Evolutionary conservation across 2,888 invertebrate genomes (phyloP).

Genomic region (Callyntrura sp.): DNA sequence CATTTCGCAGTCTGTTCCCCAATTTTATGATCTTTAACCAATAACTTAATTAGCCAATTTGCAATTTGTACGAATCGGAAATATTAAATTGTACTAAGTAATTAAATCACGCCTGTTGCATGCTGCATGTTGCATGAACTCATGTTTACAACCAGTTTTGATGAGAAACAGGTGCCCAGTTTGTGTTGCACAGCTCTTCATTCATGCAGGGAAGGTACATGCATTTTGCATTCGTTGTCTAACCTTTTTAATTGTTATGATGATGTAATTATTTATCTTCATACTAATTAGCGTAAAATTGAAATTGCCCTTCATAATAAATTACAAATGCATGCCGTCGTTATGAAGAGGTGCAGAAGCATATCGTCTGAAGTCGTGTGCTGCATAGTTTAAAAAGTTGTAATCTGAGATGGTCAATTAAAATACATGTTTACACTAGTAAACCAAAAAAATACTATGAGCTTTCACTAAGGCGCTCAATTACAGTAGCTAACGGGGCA

Average conservation of each 20-base stretch:
- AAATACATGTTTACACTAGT: conserved; percentile 26
- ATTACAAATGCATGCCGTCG: not conserved
- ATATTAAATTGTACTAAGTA: too few species aligned
- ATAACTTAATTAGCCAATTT: too few species aligned
- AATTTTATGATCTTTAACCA: too few species aligned
- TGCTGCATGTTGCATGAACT: too few species aligned
- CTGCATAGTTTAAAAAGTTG: not conserved
- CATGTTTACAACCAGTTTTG: too few species aligned
- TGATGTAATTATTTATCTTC: conserved; percentile 9
- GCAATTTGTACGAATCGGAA: too few species aligned
- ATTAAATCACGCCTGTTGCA: too few species aligned
- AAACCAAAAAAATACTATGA: not conserved
- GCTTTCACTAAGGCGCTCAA: conserved; percentile 22
- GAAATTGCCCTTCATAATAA: not conserved
- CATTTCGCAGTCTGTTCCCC: too few species aligned
- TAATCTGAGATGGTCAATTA: not conserved
- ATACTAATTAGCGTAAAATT: not conserved
- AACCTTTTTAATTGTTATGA: not conserved
- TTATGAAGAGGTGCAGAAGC: not conserved
- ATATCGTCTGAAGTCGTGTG: not conserved
- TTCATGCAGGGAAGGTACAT: too few species aligned
- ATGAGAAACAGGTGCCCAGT: too few species aligned
- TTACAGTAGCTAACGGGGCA: conserved; percentile 22
- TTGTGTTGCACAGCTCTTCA: too few species aligned
- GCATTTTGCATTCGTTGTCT: too few species aligned